Conservation (phyloP, 1,140 invertebrate species). For the Zaprionus taronus region DNA sequence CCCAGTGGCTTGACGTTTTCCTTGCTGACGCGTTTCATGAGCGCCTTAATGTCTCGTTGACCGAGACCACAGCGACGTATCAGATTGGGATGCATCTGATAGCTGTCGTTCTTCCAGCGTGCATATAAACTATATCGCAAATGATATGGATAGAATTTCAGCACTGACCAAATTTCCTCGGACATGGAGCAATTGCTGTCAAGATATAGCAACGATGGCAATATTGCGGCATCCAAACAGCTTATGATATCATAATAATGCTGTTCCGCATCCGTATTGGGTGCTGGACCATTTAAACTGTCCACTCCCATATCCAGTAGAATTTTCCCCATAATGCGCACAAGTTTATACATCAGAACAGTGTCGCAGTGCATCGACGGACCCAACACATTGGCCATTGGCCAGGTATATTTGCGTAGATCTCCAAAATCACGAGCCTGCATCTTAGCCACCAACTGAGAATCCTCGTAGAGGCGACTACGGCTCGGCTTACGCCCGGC, state of each 20-base stretch:
- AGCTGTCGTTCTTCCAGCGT: conserved; percentile 97
- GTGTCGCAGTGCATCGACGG: conserved; percentile 95
- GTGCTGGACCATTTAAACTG: conserved; percentile 67
- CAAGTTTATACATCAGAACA: conserved; percentile 94
- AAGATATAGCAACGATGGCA: conserved; percentile 95
- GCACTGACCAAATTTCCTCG: conserved; percentile 97
- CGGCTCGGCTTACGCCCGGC: conserved; percentile 55
- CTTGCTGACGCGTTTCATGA: conserved; percentile 99
- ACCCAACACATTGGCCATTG: conserved; percentile 94
- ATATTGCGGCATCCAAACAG: conserved; percentile 93
- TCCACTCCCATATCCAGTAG: conserved; percentile 78
- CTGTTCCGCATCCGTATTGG: conserved; percentile 67
- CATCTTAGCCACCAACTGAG: conserved; percentile 65
- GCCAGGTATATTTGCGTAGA: conserved; percentile 91
- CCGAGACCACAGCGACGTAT: conserved; percentile 93
- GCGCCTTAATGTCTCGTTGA: conserved; percentile 96
- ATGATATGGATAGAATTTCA: conserved; percentile 97
- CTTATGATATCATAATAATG: conserved; percentile 90
- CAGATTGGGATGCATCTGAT: conserved; percentile 92
- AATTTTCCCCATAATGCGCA: conserved; percentile 86
- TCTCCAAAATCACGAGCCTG: conserved; percentile 88
- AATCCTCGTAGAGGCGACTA: conserved; percentile 65
- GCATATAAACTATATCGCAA: conserved; percentile 95
- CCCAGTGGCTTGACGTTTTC: conserved; percentile 99
- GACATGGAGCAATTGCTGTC: conserved; percentile 98